Base-by-base conservation (phyloP, 1,140 invertebrate species). In the Bacillus rossius region DNA sequence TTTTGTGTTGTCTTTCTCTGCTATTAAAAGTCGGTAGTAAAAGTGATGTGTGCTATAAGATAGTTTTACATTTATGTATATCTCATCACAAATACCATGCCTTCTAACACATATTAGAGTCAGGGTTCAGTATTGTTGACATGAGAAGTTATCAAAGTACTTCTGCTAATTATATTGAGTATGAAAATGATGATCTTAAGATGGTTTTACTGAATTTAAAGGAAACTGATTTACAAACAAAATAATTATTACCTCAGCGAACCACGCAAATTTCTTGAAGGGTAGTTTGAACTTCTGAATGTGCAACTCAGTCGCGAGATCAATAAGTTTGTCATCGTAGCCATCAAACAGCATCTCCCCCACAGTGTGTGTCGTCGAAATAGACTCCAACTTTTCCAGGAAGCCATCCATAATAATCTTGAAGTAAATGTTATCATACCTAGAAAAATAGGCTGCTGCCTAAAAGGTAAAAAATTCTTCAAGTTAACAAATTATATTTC, bases 221-320 rank as follows among this genome's bases (percentile, higher is more conserved):
- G n/a, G n/a, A n/a, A n/a, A n/a, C n/a, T n/a, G n/a, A n/a, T n/a
- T n/a, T n/a, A n/a, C n/a, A n/a, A n/a, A n/a, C n/a, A n/a, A n/a
- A 48, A 10, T 48, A 20, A 47, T 45, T 70, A 68, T 75, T 71
- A 83, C 81, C 2, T 47, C 70, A 65, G 85, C 87, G 67, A 92
- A 88, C 87, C 88, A 92, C 10, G 82, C 88, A 71, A 92, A 91
- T 66, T 80, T 85, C 17, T 77, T 77, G 67, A 78, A 88, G 0
- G 88, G 87, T 55, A 89, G 78, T 0, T 74, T 63, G 22, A 80
- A 70, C 8, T 65, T 73, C 0, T 78, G 65, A 0, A 81, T 88
- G 83, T 88, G 84, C 8, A 84, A 72, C 45, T 82, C 74, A 8
- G 72, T 65, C 0, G 81, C 76, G 22, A 88, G 69, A 22, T 80